Evolutionary conservation across 37 sponge, comb jelly and placozoan genomes (phyloP).

Genomic region (Tethya wilhelma): DNA sequence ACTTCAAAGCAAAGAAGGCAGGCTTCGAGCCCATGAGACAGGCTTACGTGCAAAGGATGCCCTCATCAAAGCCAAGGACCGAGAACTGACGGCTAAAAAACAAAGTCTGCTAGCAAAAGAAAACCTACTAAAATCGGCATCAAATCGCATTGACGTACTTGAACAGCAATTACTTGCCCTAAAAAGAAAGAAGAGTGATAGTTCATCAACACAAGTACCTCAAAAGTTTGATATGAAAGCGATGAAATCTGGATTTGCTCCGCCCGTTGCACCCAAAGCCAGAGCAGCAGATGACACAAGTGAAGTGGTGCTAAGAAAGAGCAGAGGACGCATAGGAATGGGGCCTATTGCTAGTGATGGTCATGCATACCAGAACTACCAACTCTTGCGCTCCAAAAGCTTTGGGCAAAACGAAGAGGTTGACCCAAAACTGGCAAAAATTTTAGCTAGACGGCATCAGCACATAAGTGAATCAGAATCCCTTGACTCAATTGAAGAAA

Average conservation of each 20-base stretch:
- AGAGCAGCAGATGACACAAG: not conserved
- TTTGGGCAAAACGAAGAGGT: not conserved
- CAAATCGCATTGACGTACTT: slow-evolving; percentile 33
- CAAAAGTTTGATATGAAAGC: too few species aligned
- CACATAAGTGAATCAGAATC: not conserved
- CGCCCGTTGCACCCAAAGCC: not conserved
- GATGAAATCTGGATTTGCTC: not conserved
- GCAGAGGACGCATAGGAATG: not conserved
- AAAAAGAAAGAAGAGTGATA: not conserved
- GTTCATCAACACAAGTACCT: not conserved
- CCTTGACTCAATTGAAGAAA: not conserved
- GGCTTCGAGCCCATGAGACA: slow-evolving; percentile 35
- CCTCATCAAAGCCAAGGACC: slow-evolving; percentile 47
- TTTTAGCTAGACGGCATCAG: slow-evolving; percentile 45
- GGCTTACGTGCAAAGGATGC: slow-evolving; percentile 40
- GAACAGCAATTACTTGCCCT: slow-evolving; percentile 24
- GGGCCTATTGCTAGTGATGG: slow-evolving; percentile 12
- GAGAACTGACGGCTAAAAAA: slow-evolving; percentile 38
- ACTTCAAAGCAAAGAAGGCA: slow-evolving; percentile 26
- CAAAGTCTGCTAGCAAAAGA: slow-evolving; percentile 33
- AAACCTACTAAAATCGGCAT: slow-evolving; percentile 7
- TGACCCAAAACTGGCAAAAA: slow-evolving; percentile 46
- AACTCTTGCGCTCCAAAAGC: not conserved
- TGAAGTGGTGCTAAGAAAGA: slow-evolving; percentile 2
- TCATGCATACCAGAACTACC: slow-evolving; percentile 4